Conservation (phyloP, 2,797 vertebrate species). For the Cyclopterus lumpus region DNA sequence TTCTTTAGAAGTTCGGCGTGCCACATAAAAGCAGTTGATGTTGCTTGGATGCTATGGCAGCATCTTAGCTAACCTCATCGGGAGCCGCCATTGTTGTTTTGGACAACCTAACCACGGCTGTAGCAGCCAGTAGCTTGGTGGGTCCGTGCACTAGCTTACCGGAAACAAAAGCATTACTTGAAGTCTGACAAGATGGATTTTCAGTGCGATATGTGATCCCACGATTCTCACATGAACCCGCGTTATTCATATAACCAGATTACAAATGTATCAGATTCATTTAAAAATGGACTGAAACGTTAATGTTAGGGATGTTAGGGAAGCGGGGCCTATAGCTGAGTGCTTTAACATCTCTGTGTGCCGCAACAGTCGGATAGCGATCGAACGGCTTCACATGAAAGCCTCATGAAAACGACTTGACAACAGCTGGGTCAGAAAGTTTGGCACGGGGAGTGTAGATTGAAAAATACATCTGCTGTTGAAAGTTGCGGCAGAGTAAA, state of each 20-base stretch:
- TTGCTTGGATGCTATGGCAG: background rate
- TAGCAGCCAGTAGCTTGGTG: no score
- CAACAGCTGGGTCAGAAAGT: constrained; percentile 53
- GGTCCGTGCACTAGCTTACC: background rate
- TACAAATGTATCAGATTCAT: background rate
- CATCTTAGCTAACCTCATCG: no score
- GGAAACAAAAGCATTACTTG: background rate
- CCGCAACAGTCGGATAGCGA: constrained; percentile 53
- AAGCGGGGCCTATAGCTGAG: background rate
- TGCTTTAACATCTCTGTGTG: constrained; percentile 21
- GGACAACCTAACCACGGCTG: no score
- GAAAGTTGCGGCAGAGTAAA: constrained; percentile 43
- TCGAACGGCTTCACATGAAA: constrained; percentile 57
- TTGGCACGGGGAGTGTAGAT: constrained; percentile 32
- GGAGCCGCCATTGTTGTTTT: no score
- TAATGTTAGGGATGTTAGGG: background rate
- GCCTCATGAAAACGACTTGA: constrained; percentile 45
- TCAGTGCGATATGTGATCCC: background rate
- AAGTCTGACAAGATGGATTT: background rate
- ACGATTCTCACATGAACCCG: background rate
- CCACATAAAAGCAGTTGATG: background rate
- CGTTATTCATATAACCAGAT: background rate
- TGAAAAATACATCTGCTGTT: constrained; percentile 36
- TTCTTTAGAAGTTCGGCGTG: background rate
- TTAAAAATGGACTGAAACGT: background rate